A percentile compares a stretch with the other conserved stretches of the same genome.
Conservation (phyloP, 2,888 invertebrate genomes). For the Ophion costatus region DNA sequence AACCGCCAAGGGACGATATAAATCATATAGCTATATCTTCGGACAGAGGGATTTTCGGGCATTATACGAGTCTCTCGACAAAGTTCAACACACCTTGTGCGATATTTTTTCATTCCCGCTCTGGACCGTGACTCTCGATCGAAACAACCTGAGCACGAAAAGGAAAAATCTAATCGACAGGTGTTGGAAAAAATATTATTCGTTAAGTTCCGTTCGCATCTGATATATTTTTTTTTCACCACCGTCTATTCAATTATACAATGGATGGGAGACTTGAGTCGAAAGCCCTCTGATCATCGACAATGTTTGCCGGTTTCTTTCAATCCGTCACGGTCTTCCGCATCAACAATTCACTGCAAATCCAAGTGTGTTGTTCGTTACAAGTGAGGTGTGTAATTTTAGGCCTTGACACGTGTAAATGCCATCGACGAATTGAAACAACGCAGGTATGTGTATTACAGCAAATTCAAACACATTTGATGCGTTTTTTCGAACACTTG, state of each 20-base stretch:
- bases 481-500: background rate
- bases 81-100: conserved; percentile 8
- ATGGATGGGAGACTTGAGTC: background rate
- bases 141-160: conserved; percentile 25
- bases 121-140: conserved; percentile 13
- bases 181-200: background rate
- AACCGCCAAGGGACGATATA: conserved; percentile 21
- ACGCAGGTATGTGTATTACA: no score
- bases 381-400: no score
- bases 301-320: background rate
- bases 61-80: conserved; percentile 24
- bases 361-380: background rate
- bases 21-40: conserved; percentile 47
- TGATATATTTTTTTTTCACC: conserved; percentile 10
- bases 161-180: conserved; percentile 11
- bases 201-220: background rate
- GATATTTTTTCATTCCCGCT: conserved; percentile 2
- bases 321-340: no score
- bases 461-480: no score
- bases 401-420: no score
- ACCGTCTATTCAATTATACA: conserved; percentile 6
- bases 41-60: conserved; percentile 9
- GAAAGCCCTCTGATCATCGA: background rate
- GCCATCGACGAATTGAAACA: no score
- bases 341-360: background rate